Conservation (phyloP, 2,113 vertebrate genomes). For the Pollimyrus isidori region DNA sequence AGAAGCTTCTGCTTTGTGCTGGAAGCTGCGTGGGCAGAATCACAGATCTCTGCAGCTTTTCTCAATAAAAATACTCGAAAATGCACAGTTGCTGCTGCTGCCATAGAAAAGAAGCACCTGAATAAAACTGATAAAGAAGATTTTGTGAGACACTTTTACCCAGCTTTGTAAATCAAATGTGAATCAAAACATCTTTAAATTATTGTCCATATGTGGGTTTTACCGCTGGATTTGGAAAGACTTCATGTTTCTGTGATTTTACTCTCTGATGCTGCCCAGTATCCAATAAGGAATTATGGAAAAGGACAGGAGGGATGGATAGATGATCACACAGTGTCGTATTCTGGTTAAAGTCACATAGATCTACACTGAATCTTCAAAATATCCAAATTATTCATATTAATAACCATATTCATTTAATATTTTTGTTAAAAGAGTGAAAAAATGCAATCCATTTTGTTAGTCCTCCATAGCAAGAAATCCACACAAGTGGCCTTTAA, state of each 20-base stretch:
- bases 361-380: not conserved
- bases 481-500: not conserved
- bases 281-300: not conserved
- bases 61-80: not conserved
- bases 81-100: not conserved
- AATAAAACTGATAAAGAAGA: not conserved
- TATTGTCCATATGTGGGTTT: not conserved
- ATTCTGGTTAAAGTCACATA: not conserved
- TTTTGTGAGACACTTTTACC: not conserved
- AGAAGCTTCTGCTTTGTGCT: not conserved
- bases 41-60: not conserved
- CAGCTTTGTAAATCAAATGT: not conserved
- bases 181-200: not conserved
- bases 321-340: not conserved
- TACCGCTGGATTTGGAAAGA: not conserved
- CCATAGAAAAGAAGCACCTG: not conserved
- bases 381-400: not conserved
- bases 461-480: not conserved
- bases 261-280: not conserved
- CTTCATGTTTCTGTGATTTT: not conserved
- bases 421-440: not conserved
- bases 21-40: not conserved
- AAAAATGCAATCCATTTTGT: not conserved
- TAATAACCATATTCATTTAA: not conserved
- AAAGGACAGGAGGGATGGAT: not conserved